A percentile compares a stretch with the other conserved stretches of the same genome.
These are phyloP conservation scores for Syrrhaptes paradoxus DNA, from an alignment of 2,113 vertebrate species.

Conservation along the genomic window DNA sequence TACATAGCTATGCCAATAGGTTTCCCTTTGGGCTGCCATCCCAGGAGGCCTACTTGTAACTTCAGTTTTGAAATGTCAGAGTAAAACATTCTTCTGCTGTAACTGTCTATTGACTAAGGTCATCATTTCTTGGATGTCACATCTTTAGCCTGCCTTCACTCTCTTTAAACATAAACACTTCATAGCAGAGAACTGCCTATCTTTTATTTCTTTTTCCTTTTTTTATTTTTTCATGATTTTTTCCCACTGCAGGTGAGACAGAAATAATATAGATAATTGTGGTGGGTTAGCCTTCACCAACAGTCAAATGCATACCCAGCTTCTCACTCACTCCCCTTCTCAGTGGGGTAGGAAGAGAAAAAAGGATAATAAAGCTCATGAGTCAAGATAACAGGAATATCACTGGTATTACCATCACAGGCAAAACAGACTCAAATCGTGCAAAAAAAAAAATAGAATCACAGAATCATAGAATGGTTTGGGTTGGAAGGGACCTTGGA, in stretches of 20 bases:
- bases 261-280: background rate
- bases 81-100: background rate
- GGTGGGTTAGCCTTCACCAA: background rate
- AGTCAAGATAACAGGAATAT: background rate
- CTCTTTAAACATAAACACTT: background rate
- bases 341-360: background rate
- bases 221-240: background rate
- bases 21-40: background rate
- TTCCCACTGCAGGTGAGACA: background rate
- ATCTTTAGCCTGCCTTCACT: background rate
- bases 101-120: background rate
- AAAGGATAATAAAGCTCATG: background rate
- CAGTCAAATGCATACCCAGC: background rate
- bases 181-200: background rate
- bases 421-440: background rate
- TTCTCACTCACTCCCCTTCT: background rate
- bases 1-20: background rate
- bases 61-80: background rate
- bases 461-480: no score
- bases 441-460: background rate
- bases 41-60: background rate
- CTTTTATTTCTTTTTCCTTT: background rate
- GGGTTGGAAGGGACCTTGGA: no score
- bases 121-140: background rate
- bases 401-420: background rate